These are phyloP conservation scores for Allolobophora icterica DNA, from an alignment of 2,888 invertebrate genomes.

Conservation along the genomic window DNA sequence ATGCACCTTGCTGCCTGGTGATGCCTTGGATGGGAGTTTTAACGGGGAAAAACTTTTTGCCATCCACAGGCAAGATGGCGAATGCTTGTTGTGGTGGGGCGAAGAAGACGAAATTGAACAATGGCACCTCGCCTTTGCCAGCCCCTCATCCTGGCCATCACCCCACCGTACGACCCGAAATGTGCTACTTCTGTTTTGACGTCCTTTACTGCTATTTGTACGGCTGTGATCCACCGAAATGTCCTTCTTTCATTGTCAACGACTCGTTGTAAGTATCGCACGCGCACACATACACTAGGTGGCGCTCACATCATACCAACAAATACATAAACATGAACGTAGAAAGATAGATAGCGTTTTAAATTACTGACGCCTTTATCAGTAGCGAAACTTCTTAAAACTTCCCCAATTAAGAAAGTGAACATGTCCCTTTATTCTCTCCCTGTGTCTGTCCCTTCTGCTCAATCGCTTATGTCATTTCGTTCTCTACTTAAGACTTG, in stretches of 20 bases:
- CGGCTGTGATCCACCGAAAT: conserved; percentile 87
- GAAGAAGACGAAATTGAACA: conserved; percentile 82
- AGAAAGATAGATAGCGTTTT: not conserved
- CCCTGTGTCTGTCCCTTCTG: too few relatives aligned
- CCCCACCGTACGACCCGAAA: conserved; percentile 72
- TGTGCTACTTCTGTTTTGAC: conserved; percentile 99
- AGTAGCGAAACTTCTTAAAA: too few relatives aligned
- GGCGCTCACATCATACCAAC: not conserved
- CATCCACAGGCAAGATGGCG: conserved; percentile 72
- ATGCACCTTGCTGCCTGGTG: not conserved
- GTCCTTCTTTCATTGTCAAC: conserved; percentile 81
- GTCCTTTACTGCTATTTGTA: conserved; percentile 92
- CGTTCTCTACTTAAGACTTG: too few relatives aligned
- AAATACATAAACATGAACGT: not conserved
- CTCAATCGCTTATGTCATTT: too few relatives aligned
- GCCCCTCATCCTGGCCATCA: conserved; percentile 60
- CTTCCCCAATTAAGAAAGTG: too few relatives aligned
- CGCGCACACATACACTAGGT: not conserved
- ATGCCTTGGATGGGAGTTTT: not conserved
- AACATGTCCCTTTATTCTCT: too few relatives aligned
- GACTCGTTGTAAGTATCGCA: conserved; percentile 67
- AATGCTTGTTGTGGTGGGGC: conserved; percentile 85
- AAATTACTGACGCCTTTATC: too few relatives aligned
- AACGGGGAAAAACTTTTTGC: not conserved
- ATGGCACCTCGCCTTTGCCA: conserved; percentile 48